Evolutionary conservation across 2,113 vertebrate species (phyloP), one percentile per base, ranked within the genome.

Genomic region (Antidorcas marsupialis): DNA sequence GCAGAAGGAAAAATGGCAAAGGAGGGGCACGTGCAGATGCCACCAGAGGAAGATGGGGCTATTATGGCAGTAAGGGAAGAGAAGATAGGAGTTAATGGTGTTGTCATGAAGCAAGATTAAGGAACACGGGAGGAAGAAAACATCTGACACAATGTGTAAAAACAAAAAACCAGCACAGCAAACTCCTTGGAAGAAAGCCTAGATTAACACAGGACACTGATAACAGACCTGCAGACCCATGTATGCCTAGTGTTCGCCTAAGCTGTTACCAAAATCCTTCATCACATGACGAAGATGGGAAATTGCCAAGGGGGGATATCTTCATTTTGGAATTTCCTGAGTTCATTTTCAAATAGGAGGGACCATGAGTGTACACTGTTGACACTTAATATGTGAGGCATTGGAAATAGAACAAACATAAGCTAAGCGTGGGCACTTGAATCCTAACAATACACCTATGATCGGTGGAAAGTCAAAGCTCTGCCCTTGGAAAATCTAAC

Each of bases 401-500:
- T 30, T 84, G 91, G 86, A 97, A 97, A 60, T 45, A 39, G 92
- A 96, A 89, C 85, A 96, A 96, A 85, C 76, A 59, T 55, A 81
- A 36, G 52, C 36, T 82, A 43, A 96, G 87, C 3, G 0, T 52
- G 50, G 85, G 55, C 1, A 27, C 62, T n/a, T 19, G 83, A 78
- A 52, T 91, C 95, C 96, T 91, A 74, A 87, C 79, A 90, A 60
- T 33, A 91, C 23, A 97, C 95, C 88, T 85, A 79, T 47, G 52
- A 87, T 89, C 79, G 60, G 96, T 25, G 93, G n/a, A 87, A 93
- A 97, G 88, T 97, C 87, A 76, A 89, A 95, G 83, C 33, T 82
- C 33, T 96, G 88, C 52, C 71, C 89, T 97, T 95, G 79, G 94
- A 96, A 98, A 97, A 97, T 57, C 82, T 53, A 95, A 91, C 88